A percentile compares a stretch with the other conserved stretches of the same genome.
These are phyloP conservation scores for Parauchenoglanis ngamensis DNA, from an alignment of 2,797 vertebrate genomes.

Conservation along the genomic window DNA sequence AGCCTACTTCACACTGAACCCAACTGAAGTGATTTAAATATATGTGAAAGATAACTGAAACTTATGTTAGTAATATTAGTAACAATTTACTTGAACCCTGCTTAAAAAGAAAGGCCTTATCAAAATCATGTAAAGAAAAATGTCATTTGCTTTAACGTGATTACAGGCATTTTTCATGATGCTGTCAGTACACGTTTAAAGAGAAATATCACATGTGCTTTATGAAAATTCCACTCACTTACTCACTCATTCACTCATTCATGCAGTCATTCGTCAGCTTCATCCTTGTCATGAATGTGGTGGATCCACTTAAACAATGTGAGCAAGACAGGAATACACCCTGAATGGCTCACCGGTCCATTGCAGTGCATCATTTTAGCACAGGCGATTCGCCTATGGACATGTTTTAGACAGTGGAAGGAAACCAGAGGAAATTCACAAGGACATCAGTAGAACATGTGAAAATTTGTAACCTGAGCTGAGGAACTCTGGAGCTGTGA, in stretches of 20 bases:
- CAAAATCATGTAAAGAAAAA: background rate
- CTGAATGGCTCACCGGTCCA: background rate
- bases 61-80: background rate
- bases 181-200: background rate
- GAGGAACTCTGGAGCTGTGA: background rate
- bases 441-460: background rate
- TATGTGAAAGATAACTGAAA: background rate
- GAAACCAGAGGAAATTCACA: background rate
- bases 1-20: background rate
- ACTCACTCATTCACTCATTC: background rate
- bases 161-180: background rate
- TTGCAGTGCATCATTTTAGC: background rate
- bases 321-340: background rate
- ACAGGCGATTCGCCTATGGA: background rate
- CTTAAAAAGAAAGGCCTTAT: background rate
- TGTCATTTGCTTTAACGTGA: background rate
- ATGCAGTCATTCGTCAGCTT: background rate
- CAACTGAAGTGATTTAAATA: background rate
- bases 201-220: background rate
- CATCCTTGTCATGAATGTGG: background rate
- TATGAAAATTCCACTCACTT: background rate
- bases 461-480: background rate
- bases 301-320: background rate
- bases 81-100: background rate
- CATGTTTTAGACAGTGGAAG: background rate